Evolutionary conservation across 2,888 invertebrate species (phyloP).

Genomic region (Tetranychus piercei): DNA sequence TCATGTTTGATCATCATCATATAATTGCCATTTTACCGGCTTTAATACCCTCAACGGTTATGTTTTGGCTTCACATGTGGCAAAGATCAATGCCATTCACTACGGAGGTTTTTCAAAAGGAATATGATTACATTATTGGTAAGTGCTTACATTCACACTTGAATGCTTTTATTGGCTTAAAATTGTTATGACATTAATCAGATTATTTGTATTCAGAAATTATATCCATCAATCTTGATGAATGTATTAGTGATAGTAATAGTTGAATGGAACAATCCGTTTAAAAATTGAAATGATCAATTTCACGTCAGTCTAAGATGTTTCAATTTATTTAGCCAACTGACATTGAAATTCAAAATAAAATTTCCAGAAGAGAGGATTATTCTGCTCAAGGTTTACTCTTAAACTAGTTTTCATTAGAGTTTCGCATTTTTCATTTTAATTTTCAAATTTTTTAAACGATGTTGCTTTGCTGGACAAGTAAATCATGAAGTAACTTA

Average conservation of each 20-base stretch:
- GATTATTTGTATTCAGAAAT: neutral
- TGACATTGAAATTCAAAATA: too few species aligned
- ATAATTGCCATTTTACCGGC: constrained; percentile 20
- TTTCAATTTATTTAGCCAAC: too few species aligned
- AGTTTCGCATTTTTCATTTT: too few species aligned
- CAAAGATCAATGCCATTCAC: constrained; percentile 20
- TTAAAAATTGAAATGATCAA: neutral
- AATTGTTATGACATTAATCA: neutral
- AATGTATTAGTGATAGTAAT: neutral
- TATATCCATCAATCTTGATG: neutral
- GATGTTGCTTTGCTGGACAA: too few species aligned
- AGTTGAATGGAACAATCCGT: too few species aligned
- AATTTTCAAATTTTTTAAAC: too few species aligned
- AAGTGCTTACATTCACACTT: constrained; percentile 18
- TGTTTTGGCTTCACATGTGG: constrained; percentile 13
- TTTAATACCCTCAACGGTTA: constrained; percentile 18
- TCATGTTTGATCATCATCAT: constrained; percentile 8
- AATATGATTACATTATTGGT: constrained; percentile 46
- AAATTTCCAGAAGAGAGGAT: too few species aligned
- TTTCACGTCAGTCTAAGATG: neutral
- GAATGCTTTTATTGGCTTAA: neutral
- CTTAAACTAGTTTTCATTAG: too few species aligned
- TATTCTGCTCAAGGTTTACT: too few species aligned
- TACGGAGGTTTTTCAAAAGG: constrained; percentile 21
- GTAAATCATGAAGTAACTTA: too few species aligned